Percentiles rank a stretch among this genome's conserved stretches.
These are phyloP conservation scores for Drosophila tropicalis DNA, from an alignment of 1,140 invertebrate genomes.

Conservation along the genomic window DNA sequence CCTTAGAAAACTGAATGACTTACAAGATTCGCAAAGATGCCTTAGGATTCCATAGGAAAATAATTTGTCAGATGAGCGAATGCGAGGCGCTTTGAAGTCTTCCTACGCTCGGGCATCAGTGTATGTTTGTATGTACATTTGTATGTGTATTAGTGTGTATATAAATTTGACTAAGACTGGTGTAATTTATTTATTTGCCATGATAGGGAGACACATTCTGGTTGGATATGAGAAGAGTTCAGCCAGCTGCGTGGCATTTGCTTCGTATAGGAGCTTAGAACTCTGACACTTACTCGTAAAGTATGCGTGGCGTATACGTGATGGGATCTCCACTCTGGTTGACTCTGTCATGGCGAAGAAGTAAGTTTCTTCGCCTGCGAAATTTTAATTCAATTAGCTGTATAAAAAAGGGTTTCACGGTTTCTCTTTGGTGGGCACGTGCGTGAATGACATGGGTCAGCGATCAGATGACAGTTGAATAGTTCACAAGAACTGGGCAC, in stretches of 20 bases:
- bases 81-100: slow-evolving; percentile 38
- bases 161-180: slow-evolving; percentile 20
- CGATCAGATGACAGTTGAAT: slow-evolving; percentile 29
- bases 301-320: slow-evolving; percentile 38
- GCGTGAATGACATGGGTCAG: slow-evolving; percentile 54
- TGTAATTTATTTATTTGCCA: slow-evolving; percentile 49
- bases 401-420: slow-evolving; percentile 47
- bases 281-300: slow-evolving; percentile 29
- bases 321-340: slow-evolving; percentile 12
- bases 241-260: not conserved
- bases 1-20: slow-evolving; percentile 34
- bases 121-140: not conserved
- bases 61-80: slow-evolving; percentile 48
- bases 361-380: slow-evolving; percentile 2
- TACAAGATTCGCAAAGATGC: slow-evolving; percentile 23
- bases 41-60: slow-evolving; percentile 18
- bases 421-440: slow-evolving; percentile 33
- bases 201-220: slow-evolving; percentile 19
- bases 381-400: slow-evolving; percentile 70
- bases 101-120: not conserved
- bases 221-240: slow-evolving; percentile 1
- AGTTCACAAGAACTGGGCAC: slow-evolving; percentile 20
- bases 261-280: not conserved
- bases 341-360: not conserved
- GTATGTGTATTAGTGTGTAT: not conserved